Conservation (phyloP, 2,888 invertebrate genomes). For the Euphydryas editha region DNA sequence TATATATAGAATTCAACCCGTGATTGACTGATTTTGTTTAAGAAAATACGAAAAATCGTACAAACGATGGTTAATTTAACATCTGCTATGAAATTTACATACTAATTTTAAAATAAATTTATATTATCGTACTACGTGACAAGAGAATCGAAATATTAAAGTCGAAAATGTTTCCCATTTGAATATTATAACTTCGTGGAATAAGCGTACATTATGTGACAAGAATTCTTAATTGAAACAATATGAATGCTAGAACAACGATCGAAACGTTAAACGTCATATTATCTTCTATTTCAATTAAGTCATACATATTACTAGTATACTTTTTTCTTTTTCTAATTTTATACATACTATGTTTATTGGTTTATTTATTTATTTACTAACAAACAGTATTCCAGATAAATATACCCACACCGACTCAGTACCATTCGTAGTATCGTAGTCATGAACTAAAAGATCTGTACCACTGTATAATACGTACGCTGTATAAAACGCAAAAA, state of each 20-base stretch:
- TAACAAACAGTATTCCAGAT: too few relatives aligned
- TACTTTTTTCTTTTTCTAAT: background rate
- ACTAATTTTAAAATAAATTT: background rate
- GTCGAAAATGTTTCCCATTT: background rate
- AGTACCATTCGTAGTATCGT: too few relatives aligned
- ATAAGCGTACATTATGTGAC: background rate
- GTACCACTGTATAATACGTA: too few relatives aligned
- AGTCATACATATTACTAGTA: background rate
- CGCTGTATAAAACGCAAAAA: too few relatives aligned
- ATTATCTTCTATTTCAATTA: background rate
- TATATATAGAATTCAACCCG: background rate
- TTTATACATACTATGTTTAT: too few relatives aligned
- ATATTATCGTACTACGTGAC: background rate
- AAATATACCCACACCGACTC: too few relatives aligned
- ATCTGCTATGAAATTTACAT: background rate
- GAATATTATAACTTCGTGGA: background rate
- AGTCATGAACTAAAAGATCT: too few relatives aligned
- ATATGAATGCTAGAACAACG: background rate
- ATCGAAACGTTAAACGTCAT: background rate
- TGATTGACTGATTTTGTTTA: background rate
- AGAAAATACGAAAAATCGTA: background rate
- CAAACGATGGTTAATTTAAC: background rate
- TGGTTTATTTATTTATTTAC: too few relatives aligned
- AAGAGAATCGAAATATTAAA: background rate
- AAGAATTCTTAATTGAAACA: conserved; percentile 1